These are phyloP conservation scores for Ibycter americanus DNA, from an alignment of 2,797 vertebrate species.

Conservation along the genomic window DNA sequence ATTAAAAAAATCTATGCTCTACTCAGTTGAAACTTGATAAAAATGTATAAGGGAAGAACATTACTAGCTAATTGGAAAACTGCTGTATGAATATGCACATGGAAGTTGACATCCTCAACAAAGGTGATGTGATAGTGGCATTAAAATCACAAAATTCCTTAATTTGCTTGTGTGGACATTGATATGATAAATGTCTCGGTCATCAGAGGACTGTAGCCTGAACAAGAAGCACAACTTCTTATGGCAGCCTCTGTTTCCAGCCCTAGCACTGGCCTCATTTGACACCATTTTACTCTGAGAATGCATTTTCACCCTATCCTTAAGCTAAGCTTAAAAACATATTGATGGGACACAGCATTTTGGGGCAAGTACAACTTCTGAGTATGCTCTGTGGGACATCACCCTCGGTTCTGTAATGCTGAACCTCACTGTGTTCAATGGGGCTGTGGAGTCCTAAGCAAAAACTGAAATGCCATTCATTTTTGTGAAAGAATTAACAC, in stretches of 20 bases:
- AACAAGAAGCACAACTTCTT: not conserved
- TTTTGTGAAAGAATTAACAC: not conserved
- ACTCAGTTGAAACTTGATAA: not conserved
- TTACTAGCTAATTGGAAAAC: not conserved
- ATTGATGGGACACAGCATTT: not conserved
- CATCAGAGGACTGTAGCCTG: not conserved
- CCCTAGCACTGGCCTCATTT: not conserved
- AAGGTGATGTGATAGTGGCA: not conserved
- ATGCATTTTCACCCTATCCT: not conserved
- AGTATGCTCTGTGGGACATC: fast-evolving
- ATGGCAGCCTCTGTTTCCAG: not conserved
- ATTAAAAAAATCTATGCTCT: not conserved
- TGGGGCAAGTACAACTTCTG: not conserved
- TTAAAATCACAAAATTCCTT: not conserved
- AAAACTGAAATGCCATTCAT: not conserved
- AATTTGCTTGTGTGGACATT: not conserved
- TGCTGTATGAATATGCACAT: not conserved
- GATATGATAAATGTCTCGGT: not conserved
- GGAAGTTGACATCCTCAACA: not conserved
- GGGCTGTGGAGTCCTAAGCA: not conserved
- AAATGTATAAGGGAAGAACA: not conserved
- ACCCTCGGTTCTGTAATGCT: not conserved
- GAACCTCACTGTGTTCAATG: fast-evolving
- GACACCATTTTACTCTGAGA: not conserved
- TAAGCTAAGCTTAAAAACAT: not conserved